Percentiles rank a stretch among this genome's conserved stretches.
Evolutionary conservation across 2,888 invertebrate species (phyloP).

Genomic region (Pollenia amentaria): DNA sequence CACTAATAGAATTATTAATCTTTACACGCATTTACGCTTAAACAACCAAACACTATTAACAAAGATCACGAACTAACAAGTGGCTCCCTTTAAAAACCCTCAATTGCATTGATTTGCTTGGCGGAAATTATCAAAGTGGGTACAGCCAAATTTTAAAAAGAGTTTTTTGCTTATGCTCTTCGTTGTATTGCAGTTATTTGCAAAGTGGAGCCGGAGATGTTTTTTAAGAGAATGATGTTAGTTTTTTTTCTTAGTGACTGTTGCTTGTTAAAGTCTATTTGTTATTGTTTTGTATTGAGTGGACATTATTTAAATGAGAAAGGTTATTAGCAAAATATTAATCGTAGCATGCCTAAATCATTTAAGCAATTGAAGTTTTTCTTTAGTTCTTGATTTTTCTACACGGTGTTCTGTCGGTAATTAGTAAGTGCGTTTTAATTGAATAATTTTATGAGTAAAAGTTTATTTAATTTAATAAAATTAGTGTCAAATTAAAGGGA

Average conservation of each 20-base stretch:
- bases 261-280: no score
- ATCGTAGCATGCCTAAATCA: background rate
- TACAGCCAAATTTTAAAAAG: no score
- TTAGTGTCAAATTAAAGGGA: conserved; percentile 7
- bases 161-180: no score
- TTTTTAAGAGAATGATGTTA: no score
- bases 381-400: background rate
- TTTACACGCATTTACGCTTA: background rate
- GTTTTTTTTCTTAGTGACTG: no score
- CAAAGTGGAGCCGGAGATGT: no score
- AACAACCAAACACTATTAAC: background rate
- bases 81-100: no score
- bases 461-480: background rate
- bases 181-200: no score
- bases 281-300: background rate
- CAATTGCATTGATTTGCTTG: no score
- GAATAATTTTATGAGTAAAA: no score
- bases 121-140: no score
- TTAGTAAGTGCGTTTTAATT: background rate
- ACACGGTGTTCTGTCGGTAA: background rate
- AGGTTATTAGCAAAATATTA: background rate
- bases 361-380: background rate
- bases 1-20: background rate
- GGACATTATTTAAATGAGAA: no score
- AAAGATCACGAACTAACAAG: background rate